Base-by-base conservation (phyloP, 2,797 vertebrate genomes). In the Ataeniobius toweri region DNA sequence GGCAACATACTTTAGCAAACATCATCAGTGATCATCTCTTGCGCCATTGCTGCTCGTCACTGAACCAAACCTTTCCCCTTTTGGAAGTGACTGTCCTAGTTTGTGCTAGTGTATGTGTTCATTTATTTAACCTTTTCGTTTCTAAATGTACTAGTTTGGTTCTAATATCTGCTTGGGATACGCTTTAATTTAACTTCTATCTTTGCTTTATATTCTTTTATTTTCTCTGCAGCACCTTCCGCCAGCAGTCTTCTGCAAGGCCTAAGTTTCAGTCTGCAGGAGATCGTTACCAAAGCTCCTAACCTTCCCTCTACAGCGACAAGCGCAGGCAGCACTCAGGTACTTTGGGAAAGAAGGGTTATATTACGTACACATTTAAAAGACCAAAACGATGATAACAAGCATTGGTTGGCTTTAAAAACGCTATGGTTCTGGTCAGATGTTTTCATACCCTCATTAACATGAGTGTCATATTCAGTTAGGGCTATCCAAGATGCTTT, bases 261-360 rank as follows among this genome's bases (percentile, higher is more conserved):
- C 53, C 95, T 99, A 91, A 99, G 98, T 95, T 99, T 99, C 96
- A 99, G 97, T 90, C 96, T 99, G 75, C 98, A 99, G 94, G 98
- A 99, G 90, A 98, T 99, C 2, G 95, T 96, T 88, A 96, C 96
- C 88, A 98, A 98, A 93, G 80, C 96, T 24, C 84, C 96, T 53
- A 94, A 94, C 84, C 88, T 97, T 79, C 93, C 97, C 6, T 94
- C 94, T 46, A 90, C 93, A 2, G 71, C 89, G n/a, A 85, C 93
- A 12, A 89, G 94, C 46, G 46, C 94, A 0, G 93, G 93, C 82
- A 84, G 93, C 22, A 88, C 91, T 9, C 98, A 98, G 97, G 98
- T 99, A 93, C 56, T 0, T 16, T 3, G 48, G 50, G 12, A 22
- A 53, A 56, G 44, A 31, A 24, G 7, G 7, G 16, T 82, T 22